phyloP scores from a whole-genome alignment of 2,888 invertebrate genomes.

The Linyphia triangularis region DNA sequence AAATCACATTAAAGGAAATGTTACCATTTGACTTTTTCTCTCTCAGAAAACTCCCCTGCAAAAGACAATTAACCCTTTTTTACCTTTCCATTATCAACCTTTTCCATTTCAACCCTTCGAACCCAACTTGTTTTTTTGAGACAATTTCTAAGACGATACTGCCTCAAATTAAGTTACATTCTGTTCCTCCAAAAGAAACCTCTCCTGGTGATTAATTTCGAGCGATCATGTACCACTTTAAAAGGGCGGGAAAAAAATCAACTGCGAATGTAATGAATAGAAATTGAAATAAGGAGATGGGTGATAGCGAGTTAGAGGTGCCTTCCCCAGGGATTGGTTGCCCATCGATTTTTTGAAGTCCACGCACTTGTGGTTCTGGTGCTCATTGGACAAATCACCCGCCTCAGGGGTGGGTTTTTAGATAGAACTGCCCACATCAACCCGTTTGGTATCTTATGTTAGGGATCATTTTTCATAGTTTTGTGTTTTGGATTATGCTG shows the following conservation, averaged over 20 bases:
- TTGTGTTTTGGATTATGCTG: too few species aligned
- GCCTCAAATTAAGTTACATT: slow-evolving; percentile 17
- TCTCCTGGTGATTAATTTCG: slow-evolving; percentile 34
- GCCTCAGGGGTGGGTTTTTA: slow-evolving; percentile 72
- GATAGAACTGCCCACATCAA: slow-evolving; percentile 66
- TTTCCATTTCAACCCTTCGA: neutral
- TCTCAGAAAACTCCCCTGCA: neutral
- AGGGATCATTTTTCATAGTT: too few species aligned
- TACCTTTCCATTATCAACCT: neutral
- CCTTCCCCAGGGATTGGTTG: slow-evolving; percentile 70
- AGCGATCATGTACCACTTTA: slow-evolving; percentile 43
- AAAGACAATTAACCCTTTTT: neutral
- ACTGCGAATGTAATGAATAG: slow-evolving; percentile 59
- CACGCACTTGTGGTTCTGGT: slow-evolving; percentile 71
- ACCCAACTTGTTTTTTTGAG: neutral
- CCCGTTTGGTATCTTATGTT: slow-evolving; percentile 4
- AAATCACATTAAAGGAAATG: neutral
- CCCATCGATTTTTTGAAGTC: slow-evolving; percentile 70
- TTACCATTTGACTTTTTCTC: neutral
- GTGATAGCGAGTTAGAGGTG: slow-evolving; percentile 63
- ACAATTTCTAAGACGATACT: slow-evolving; percentile 36
- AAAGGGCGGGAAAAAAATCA: neutral
- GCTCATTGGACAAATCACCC: slow-evolving; percentile 75
- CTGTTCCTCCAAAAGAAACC: slow-evolving; percentile 34
- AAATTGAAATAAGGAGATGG: slow-evolving; percentile 69